Conservation (phyloP, 2,797 vertebrate genomes). For the Columba guinea region DNA sequence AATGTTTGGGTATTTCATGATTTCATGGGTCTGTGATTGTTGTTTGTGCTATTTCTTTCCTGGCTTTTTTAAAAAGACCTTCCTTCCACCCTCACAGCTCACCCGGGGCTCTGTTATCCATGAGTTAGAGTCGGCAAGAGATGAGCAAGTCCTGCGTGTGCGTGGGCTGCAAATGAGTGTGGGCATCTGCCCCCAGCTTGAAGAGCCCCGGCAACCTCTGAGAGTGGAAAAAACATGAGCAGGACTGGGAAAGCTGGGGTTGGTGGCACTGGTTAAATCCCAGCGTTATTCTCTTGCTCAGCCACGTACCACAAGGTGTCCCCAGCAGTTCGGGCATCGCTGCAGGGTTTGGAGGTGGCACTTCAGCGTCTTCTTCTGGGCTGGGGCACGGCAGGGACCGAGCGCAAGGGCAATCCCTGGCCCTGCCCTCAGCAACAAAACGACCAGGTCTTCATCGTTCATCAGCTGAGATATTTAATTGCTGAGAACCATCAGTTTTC, state of each 20-base stretch:
- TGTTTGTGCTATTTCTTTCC: background rate
- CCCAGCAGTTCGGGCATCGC: background rate
- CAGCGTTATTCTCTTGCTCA: background rate
- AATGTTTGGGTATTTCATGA: accelerated
- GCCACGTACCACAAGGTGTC: constrained; percentile 57
- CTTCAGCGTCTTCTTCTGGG: background rate
- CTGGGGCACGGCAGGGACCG: background rate
- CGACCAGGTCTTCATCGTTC: background rate
- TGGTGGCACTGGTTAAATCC: background rate
- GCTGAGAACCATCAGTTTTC: background rate
- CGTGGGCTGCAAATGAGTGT: accelerated
- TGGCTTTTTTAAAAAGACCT: background rate
- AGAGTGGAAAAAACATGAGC: no score
- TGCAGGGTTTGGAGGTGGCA: background rate
- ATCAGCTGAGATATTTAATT: background rate
- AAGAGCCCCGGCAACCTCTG: background rate
- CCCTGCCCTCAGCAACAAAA: background rate
- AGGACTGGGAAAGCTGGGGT: background rate
- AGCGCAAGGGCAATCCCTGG: background rate
- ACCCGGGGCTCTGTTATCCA: background rate
- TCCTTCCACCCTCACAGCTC: background rate
- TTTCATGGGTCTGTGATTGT: background rate
- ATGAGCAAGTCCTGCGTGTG: background rate
- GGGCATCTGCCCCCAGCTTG: background rate
- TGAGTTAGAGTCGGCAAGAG: background rate